Base-by-base conservation (phyloP, 1,140 invertebrate genomes). In the Bathynomus jamesi region DNA sequence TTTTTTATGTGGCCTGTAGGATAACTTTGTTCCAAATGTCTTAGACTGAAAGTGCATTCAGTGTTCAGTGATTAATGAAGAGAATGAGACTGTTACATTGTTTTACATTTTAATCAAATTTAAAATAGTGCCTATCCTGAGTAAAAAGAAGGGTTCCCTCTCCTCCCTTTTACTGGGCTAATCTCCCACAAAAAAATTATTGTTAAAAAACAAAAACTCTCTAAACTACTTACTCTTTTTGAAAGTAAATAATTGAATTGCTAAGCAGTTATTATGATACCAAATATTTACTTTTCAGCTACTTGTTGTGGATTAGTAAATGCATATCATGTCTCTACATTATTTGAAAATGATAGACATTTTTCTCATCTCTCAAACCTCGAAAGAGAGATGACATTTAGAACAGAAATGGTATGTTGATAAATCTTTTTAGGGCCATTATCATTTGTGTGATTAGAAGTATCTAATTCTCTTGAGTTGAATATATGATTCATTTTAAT, bases 301-400 rank as follows among this genome's bases (percentile, higher is more conserved):
- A 67, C 79, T 60, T 78, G 73, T 8, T 77, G 80, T 72, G 81
- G 80, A n/a, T 66, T 79, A 60, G 72, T 87, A 11, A 87, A 88
- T 79, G 84, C 83, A 65, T 85, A 84, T 79, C 89, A 92, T 83
- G 87, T 91, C 2, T 86, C 87, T 24, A 86, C 85, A 17, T 82
- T 93, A 72, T 92, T 92, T 83, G 91, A 93, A 83, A 91, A 90
- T 83, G 87, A 90, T 79, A 83, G 87, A 8, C 89, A 91, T 81
- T 94, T 93, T 82, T 90, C 89, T n/a, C 89, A 92, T 82, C 82
- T 94, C 28, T 92, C 90, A 0, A 87, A 89, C 13, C 80, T 93
- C 74, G 91, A 94, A 78, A 83, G 91, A 78, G 91, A 93, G 82
- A 89, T 94, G 86, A 88, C 89, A 11, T 88, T 93, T 76, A 83